Evolutionary conservation across 2,113 vertebrate genomes (phyloP).

Genomic region (Notechis scutatus): DNA sequence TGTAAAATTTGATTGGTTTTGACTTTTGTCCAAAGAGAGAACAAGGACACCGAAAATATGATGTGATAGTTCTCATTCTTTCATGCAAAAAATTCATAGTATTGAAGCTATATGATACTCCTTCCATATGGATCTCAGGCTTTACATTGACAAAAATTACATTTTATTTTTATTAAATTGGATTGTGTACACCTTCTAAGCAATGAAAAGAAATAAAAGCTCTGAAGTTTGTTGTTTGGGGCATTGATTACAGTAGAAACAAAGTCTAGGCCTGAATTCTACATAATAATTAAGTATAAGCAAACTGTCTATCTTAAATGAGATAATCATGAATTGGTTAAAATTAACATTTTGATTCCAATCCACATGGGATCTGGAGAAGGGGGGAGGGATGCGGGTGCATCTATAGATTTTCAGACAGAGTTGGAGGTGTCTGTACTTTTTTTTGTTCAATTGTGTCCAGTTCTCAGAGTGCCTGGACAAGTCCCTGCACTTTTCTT

Average conservation of each 20-base stretch:
- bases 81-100: neutral
- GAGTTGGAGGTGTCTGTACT: neutral
- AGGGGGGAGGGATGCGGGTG: neutral
- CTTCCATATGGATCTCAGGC: neutral
- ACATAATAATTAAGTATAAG: neutral
- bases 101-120: neutral
- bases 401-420: neutral
- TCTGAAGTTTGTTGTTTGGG: neutral
- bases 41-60: slow-evolving; percentile 18
- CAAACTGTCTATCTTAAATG: rapidly evolving
- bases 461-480: neutral
- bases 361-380: neutral
- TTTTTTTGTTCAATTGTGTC: neutral
- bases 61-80: slow-evolving; percentile 17
- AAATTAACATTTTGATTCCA: neutral
- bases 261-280: neutral
- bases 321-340: neutral
- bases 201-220: neutral
- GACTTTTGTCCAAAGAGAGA: neutral
- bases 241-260: neutral
- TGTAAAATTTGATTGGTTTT: slow-evolving; percentile 5
- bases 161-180: neutral
- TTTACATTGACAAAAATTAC: neutral
- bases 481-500: neutral
- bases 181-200: slow-evolving; percentile 1